Base-by-base conservation (phyloP, 1,140 invertebrate species). In the Lasioglossum baleicum region DNA sequence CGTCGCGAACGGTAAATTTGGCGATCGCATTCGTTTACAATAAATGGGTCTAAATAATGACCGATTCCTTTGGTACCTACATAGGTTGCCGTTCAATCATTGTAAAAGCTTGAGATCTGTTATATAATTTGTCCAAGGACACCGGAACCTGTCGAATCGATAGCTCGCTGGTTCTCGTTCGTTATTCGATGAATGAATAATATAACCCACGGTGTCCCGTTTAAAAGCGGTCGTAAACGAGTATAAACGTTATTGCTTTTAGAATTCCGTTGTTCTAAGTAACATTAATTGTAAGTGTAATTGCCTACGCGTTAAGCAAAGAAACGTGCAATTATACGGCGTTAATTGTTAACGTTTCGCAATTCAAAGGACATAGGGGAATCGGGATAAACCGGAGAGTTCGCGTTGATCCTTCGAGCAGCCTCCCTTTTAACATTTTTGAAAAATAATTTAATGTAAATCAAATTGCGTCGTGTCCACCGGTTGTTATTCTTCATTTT, bases 221-320 rank as follows among this genome's bases (percentile, higher is more conserved):
- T 66, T 58, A 7, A 4, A 31, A 72, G 35, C 76, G 35, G 15
- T 78, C 48, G 69, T 71, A 79, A 79, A 73, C 48, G 60, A 65
- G 40, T 79, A 65, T 20, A 48, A 79, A 79, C 22, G 22, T 79
- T 79, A 79, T 79, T 79, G 76, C 76, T 79, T 73, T 79, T 40
- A 8, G 51, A 65, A 72, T 79, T 73, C 69, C 76, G 48, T 79
- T 79, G 69, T 79, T 73, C 48, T 35, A 44, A 64, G 22, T 64
- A 65, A 51, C 35, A 65, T 31, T 35, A 53, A 26, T 5, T 40
- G 40, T 69, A 15, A 7, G 26, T 61, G 15, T 51, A 15, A 15
- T 40, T 10, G 17, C 0, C 2, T 58, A n/a, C 13, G 22, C 48
- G 3, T 22, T 0, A 70, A 44, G 20, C 76, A 79, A 79, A 26